phyloP scores from a whole-genome alignment of 2,888 invertebrate genomes.

The Nomada fucata region DNA sequence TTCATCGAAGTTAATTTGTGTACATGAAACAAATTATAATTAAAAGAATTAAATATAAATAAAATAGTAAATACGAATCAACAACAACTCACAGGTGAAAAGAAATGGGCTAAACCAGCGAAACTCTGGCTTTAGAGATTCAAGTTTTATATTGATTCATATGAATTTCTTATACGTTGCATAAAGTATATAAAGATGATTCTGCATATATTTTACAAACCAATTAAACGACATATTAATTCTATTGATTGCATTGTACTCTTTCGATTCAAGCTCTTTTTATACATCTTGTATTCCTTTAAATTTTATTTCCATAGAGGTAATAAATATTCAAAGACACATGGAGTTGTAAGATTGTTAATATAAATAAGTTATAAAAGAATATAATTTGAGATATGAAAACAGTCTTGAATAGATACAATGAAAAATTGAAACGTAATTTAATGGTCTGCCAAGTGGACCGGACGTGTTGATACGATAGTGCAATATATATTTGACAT shows the following conservation, averaged over 20 bases:
- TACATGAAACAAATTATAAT: background rate
- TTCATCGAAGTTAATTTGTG: constrained; percentile 5
- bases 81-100: constrained; percentile 14
- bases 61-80: background rate
- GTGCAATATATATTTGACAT: constrained; percentile 35
- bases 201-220: constrained; percentile 18
- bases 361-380: background rate
- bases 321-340: constrained; percentile 1
- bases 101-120: background rate
- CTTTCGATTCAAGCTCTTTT: background rate
- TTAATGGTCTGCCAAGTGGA: constrained; percentile 15
- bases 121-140: constrained; percentile 10
- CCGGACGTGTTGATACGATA: constrained; percentile 34
- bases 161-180: constrained; percentile 17
- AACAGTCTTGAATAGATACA: constrained; percentile 4
- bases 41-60: background rate
- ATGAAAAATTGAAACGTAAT: no score
- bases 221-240: constrained; percentile 15
- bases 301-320: background rate
- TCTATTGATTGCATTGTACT: background rate
- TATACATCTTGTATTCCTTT: background rate
- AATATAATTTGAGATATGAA: background rate
- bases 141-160: constrained; percentile 22
- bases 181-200: constrained; percentile 24
- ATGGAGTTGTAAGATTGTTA: background rate